Percentiles rank a stretch among this genome's conserved stretches.
Evolutionary conservation across 2,888 invertebrate genomes (phyloP).

Genomic region (Parnassius mnemosyne): DNA sequence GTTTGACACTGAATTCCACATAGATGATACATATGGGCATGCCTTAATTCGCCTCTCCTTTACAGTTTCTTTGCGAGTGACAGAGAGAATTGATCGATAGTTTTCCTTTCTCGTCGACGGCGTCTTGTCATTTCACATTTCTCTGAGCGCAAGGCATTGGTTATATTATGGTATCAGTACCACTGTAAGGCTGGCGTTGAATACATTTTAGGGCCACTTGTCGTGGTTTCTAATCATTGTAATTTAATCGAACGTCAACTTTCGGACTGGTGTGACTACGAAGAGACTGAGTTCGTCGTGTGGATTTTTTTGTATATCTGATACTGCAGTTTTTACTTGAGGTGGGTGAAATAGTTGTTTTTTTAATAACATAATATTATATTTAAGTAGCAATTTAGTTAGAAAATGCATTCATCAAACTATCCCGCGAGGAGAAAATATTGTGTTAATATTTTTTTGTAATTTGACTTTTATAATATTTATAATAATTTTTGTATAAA

Average conservation of each 20-base stretch:
- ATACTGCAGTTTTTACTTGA: conserved; percentile 41
- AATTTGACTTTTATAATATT: too few relatives aligned
- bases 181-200: conserved; percentile 61
- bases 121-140: conserved; percentile 72
- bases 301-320: conserved; percentile 29
- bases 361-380: background rate
- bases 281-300: conserved; percentile 31
- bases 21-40: conserved; percentile 59
- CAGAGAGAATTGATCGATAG: conserved; percentile 52
- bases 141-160: conserved; percentile 56
- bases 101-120: conserved; percentile 70
- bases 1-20: conserved; percentile 73
- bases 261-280: conserved; percentile 46
- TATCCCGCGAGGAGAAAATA: too few relatives aligned
- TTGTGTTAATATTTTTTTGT: too few relatives aligned
- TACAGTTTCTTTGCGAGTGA: conserved; percentile 46
- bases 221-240: conserved; percentile 52
- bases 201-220: conserved; percentile 60
- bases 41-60: conserved; percentile 58
- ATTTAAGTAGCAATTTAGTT: too few relatives aligned
- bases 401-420: too few relatives aligned
- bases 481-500: too few relatives aligned
- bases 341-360: conserved; percentile 38
- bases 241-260: conserved; percentile 54
- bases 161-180: conserved; percentile 67